Conservation (phyloP, 2,888 invertebrate genomes). For the Thymelicus lineola region DNA sequence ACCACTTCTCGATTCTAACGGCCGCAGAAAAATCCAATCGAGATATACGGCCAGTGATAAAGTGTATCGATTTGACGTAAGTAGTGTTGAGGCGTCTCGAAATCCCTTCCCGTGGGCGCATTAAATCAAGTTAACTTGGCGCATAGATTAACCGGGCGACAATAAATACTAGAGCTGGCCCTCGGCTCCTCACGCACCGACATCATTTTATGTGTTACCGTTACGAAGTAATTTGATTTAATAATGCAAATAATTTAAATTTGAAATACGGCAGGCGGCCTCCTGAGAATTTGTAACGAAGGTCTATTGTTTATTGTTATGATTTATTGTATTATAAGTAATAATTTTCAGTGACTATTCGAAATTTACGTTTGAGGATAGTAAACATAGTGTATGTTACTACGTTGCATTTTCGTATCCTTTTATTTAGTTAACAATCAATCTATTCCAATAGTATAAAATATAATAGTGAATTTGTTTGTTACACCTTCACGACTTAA, state of each 20-base stretch:
- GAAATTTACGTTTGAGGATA: background rate
- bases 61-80: conserved; percentile 34
- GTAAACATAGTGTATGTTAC: background rate
- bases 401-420: background rate
- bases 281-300: conserved; percentile 24
- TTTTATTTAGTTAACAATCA: background rate
- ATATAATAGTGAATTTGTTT: too few species aligned
- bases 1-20: conserved; percentile 21
- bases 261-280: conserved; percentile 16
- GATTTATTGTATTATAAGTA: background rate
- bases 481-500: too few species aligned
- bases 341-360: background rate
- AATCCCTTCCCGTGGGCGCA: conserved; percentile 35
- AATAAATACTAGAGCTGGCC: conserved; percentile 32
- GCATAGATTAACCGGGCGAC: conserved; percentile 36
- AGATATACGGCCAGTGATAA: conserved; percentile 29
- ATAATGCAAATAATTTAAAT: conserved; percentile 36
- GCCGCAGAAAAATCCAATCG: conserved; percentile 30
- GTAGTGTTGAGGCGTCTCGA: conserved; percentile 33
- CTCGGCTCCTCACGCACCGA: conserved; percentile 35
- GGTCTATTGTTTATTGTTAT: conserved; percentile 1
- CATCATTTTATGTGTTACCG: conserved; percentile 33
- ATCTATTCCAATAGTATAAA: too few species aligned
- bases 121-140: conserved; percentile 37
- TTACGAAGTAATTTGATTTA: conserved; percentile 35